Percentiles rank a stretch among this genome's conserved stretches.
phyloP scores from a whole-genome alignment of 2,888 invertebrate genomes.

The Cataglyphis cursor region DNA sequence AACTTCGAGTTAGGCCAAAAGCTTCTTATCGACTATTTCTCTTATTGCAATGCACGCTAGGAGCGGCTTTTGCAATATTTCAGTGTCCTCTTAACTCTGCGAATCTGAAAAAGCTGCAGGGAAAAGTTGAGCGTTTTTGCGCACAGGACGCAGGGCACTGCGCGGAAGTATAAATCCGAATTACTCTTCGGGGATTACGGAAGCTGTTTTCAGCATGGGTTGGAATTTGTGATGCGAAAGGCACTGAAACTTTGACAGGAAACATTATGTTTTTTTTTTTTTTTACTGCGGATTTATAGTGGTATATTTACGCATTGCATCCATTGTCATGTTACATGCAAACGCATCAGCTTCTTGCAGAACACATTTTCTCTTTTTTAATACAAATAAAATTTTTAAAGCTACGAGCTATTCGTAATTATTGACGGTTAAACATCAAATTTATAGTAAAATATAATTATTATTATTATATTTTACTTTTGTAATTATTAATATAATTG shows the following conservation, averaged over 20 bases:
- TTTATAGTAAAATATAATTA: neutral
- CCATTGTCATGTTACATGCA: constrained; percentile 1
- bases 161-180: constrained; percentile 57
- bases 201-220: constrained; percentile 54
- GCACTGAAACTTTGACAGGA: constrained; percentile 47
- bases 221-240: constrained; percentile 55
- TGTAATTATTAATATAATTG: neutral
- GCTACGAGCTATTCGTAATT: neutral
- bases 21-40: constrained; percentile 73
- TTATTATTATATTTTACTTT: neutral
- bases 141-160: constrained; percentile 52
- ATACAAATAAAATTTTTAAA: neutral
- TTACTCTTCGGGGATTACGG: constrained; percentile 58
- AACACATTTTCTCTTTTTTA: neutral
- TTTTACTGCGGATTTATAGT: constrained; percentile 34
- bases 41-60: constrained; percentile 69
- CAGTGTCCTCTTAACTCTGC: constrained; percentile 44
- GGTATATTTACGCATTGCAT: constrained; percentile 33
- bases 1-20: constrained; percentile 63
- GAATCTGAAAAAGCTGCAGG: constrained; percentile 54
- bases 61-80: constrained; percentile 65
- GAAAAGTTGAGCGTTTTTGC: constrained; percentile 57
- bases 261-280: constrained; percentile 52
- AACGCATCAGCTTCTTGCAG: neutral
- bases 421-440: neutral